phyloP scores from a whole-genome alignment of 1,140 invertebrate genomes.

The Saccostrea glomerata region DNA sequence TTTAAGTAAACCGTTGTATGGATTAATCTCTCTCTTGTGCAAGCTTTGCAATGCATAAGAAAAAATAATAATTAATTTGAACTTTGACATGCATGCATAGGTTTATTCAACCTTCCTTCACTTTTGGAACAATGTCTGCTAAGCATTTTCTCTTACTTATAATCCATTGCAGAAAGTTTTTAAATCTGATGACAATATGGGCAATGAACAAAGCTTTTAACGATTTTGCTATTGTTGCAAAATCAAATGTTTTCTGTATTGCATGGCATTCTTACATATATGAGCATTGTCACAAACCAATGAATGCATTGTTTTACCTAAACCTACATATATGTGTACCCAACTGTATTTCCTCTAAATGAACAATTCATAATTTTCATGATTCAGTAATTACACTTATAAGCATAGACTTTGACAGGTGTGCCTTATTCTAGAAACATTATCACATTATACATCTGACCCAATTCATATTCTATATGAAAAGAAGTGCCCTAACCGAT shows the following conservation, averaged over 20 bases:
- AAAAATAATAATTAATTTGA: background rate
- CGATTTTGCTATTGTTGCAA: constrained; percentile 4
- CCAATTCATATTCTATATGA: constrained; percentile 7
- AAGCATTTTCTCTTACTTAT: background rate
- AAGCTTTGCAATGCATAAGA: background rate
- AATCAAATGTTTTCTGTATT: background rate
- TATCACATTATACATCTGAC: background rate
- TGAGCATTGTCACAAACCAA: constrained; percentile 3
- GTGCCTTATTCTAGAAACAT: background rate
- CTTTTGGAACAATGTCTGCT: background rate
- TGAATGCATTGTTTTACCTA: constrained; percentile 7
- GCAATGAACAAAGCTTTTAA: background rate
- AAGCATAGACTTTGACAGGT: background rate
- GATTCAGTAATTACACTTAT: background rate
- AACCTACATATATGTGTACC: background rate
- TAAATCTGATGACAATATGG: constrained; percentile 8
- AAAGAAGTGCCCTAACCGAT: background rate
- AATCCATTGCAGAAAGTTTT: background rate
- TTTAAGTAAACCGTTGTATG: too few relatives aligned
- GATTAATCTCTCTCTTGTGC: background rate
- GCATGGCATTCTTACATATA: background rate
- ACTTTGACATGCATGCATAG: too few relatives aligned
- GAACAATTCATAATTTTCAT: constrained; percentile 20
- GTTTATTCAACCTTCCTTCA: background rate
- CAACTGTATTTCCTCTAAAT: background rate